phyloP scores from a whole-genome alignment of 2,888 invertebrate species.

The Leucophenga maculata region DNA sequence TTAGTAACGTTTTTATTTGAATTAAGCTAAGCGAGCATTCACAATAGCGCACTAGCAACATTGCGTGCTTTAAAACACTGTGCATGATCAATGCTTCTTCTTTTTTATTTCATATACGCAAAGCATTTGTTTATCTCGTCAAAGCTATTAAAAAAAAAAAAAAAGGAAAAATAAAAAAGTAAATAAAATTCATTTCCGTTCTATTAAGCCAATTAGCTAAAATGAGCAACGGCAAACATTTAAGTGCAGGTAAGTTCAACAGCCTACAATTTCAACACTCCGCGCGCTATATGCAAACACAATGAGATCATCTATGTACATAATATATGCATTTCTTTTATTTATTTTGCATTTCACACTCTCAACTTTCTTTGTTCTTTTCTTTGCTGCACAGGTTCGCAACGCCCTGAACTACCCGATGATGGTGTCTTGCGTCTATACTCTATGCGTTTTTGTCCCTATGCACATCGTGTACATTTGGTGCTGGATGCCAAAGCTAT shows the following conservation, averaged over 20 bases:
- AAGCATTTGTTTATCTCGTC: not conserved
- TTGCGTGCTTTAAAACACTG: too few relatives aligned
- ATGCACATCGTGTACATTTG: constrained; percentile 82
- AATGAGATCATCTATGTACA: constrained; percentile 4
- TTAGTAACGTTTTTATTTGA: not conserved
- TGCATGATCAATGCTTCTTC: too few relatives aligned
- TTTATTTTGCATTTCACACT: too few relatives aligned
- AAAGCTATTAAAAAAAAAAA: not conserved
- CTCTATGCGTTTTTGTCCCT: constrained; percentile 90
- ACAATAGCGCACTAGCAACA: too few relatives aligned
- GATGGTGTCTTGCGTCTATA: constrained; percentile 82
- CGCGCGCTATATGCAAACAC: not conserved
- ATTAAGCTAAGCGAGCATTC: too few relatives aligned
- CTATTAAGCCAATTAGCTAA: not conserved
- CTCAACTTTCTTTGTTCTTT: not conserved
- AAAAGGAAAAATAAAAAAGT: too few relatives aligned
- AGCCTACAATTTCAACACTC: too few relatives aligned
- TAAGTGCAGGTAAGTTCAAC: constrained; percentile 1
- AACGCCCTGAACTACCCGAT: constrained; percentile 75
- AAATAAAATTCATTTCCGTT: too few relatives aligned
- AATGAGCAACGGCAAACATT: constrained; percentile 15
- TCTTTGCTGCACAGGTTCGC: constrained; percentile 75
- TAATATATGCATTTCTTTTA: too few relatives aligned
- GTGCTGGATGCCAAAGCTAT: constrained; percentile 85
- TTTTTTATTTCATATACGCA: too few relatives aligned